Conservation (phyloP, 1,140 invertebrate genomes). For the Lucilia sericata region DNA sequence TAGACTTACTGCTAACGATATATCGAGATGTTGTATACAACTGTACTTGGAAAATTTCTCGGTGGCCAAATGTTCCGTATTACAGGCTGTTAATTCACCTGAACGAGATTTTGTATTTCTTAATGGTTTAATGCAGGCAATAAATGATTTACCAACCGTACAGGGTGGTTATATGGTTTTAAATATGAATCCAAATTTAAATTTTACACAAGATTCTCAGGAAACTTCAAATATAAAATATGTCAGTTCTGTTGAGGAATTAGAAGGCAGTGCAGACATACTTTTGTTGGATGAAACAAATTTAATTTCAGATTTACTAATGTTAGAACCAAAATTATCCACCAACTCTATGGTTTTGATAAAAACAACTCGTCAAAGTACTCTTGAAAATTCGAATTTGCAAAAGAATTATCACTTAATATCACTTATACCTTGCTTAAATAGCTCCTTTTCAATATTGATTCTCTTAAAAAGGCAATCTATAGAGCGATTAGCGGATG, state of each 20-base stretch:
- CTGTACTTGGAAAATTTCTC: constrained; percentile 82
- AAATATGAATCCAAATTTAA: neutral
- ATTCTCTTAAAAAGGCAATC: neutral
- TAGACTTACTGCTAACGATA: constrained; percentile 62
- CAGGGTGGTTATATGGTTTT: neutral
- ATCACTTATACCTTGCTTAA: neutral
- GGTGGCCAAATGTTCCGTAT: neutral
- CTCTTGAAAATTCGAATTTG: neutral
- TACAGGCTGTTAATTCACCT: neutral
- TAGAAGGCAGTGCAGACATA: neutral
- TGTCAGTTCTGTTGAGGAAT: neutral
- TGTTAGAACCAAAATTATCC: neutral
- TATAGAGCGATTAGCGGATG: neutral
- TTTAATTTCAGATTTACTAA: neutral
- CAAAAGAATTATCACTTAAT: neutral
- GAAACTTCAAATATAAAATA: neutral
- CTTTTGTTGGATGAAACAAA: neutral
- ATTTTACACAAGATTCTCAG: neutral
- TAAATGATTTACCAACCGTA: neutral
- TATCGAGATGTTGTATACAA: constrained; percentile 70
- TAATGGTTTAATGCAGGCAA: neutral
- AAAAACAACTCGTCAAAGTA: neutral
- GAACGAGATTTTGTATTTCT: neutral
- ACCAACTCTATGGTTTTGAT: neutral
- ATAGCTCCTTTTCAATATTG: neutral